phyloP scores from a whole-genome alignment of 2,888 invertebrate species.

The Drymonia ruficornis region DNA sequence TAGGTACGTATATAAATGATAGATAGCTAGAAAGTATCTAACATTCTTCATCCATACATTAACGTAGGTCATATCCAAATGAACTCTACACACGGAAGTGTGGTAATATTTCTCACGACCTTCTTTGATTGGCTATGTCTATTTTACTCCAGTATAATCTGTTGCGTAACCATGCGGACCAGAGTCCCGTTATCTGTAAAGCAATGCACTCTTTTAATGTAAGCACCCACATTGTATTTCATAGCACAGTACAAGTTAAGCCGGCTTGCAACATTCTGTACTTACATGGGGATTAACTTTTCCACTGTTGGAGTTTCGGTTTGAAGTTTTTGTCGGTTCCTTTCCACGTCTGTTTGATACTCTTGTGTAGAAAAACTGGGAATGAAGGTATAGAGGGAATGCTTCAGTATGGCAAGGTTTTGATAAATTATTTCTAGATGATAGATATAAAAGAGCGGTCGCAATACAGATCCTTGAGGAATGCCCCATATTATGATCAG shows the following conservation, averaged over 20 bases:
- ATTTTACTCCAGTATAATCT: slow-evolving; percentile 32
- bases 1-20: no score
- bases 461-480: no score
- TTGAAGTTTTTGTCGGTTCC: not conserved
- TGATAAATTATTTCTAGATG: no score
- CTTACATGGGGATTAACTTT: not conserved
- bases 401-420: not conserved
- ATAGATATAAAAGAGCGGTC: no score
- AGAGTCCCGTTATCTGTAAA: slow-evolving; percentile 46
- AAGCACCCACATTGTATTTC: slow-evolving; percentile 29
- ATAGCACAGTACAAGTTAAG: slow-evolving; percentile 22
- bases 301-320: not conserved
- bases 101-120: slow-evolving; percentile 47
- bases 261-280: slow-evolving; percentile 10
- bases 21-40: no score
- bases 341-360: not conserved
- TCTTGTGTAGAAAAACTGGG: not conserved
- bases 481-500: no score
- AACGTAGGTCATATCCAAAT: not conserved
- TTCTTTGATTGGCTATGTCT: slow-evolving; percentile 49
- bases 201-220: slow-evolving; percentile 36
- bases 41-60: no score
- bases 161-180: slow-evolving; percentile 41
- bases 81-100: not conserved
- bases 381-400: not conserved